Conservation (phyloP, 2,888 invertebrate genomes). For the Polylopha cassiicola region DNA sequence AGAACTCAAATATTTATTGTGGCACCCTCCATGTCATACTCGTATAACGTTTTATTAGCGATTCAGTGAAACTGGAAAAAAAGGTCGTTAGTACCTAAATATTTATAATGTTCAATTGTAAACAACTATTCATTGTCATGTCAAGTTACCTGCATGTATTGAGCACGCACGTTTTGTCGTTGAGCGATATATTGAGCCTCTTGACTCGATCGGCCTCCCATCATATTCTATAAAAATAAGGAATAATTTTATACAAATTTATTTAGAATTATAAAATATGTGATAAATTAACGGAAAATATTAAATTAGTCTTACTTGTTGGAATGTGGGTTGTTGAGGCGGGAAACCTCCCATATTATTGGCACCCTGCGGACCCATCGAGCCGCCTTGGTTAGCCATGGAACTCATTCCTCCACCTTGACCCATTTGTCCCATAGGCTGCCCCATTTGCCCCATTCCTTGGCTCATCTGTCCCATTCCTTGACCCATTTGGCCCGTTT, state of each 20-base stretch:
- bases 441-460: slow-evolving; percentile 68
- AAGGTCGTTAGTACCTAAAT: too few species aligned
- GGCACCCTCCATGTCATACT: too few species aligned
- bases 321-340: slow-evolving; percentile 74
- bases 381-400: slow-evolving; percentile 70
- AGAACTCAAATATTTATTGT: too few species aligned
- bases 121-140: too few species aligned
- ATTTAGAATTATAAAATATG: slow-evolving; percentile 1
- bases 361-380: slow-evolving; percentile 71
- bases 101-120: too few species aligned
- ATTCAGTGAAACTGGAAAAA: too few species aligned
- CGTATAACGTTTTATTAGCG: too few species aligned
- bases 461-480: slow-evolving; percentile 68
- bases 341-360: slow-evolving; percentile 72
- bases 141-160: slow-evolving; percentile 79
- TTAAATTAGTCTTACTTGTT: slow-evolving; percentile 48
- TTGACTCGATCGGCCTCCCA: slow-evolving; percentile 75
- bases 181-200: slow-evolving; percentile 78
- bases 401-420: slow-evolving; percentile 66
- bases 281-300: neutral
- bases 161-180: slow-evolving; percentile 78
- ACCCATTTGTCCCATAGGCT: slow-evolving; percentile 75
- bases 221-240: slow-evolving; percentile 74
- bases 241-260: neutral
- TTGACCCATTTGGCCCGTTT: slow-evolving; percentile 63